phyloP scores from a whole-genome alignment of 2,888 invertebrate species.

The Troides oblongomaculatus region DNA sequence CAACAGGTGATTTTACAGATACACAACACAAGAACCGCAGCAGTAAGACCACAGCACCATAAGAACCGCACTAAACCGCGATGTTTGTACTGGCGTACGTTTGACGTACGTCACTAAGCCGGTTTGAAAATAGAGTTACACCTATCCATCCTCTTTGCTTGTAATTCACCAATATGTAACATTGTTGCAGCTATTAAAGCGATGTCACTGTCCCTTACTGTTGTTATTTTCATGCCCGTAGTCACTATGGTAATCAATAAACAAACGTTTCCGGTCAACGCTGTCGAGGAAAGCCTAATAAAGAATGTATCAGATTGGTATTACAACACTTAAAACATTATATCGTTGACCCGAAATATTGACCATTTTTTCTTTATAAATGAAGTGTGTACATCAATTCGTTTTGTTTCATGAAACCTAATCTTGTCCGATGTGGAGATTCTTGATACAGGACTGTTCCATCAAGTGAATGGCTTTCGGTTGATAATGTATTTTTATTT shows the following conservation, averaged over 20 bases:
- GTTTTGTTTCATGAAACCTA: too few relatives aligned
- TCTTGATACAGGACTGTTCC: too few relatives aligned
- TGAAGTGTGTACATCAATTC: too few relatives aligned
- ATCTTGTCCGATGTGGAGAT: too few relatives aligned
- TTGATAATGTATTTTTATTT: too few relatives aligned
- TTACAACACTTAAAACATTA: not conserved
- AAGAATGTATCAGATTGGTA: not conserved
- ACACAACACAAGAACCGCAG: conserved; percentile 3
- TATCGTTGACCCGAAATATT: not conserved
- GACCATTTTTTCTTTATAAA: too few relatives aligned
- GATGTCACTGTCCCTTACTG: conserved; percentile 20
- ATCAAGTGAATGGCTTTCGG: too few relatives aligned
- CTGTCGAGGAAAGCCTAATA: not conserved
- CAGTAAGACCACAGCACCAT: conserved; percentile 17
- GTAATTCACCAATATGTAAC: conserved; percentile 14
- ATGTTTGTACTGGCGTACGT: not conserved
- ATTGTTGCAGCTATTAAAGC: conserved; percentile 16
- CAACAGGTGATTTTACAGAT: conserved; percentile 16
- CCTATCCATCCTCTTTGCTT: conserved; percentile 21
- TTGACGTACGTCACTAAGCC: conserved; percentile 17
- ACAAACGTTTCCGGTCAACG: conserved; percentile 45
- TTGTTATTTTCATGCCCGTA: conserved; percentile 21
- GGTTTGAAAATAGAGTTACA: conserved; percentile 20
- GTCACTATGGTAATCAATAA: conserved; percentile 52
- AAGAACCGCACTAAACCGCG: conserved; percentile 31